Conservation (phyloP, 2,797 vertebrate genomes). For the Sebastes paucispinis region DNA sequence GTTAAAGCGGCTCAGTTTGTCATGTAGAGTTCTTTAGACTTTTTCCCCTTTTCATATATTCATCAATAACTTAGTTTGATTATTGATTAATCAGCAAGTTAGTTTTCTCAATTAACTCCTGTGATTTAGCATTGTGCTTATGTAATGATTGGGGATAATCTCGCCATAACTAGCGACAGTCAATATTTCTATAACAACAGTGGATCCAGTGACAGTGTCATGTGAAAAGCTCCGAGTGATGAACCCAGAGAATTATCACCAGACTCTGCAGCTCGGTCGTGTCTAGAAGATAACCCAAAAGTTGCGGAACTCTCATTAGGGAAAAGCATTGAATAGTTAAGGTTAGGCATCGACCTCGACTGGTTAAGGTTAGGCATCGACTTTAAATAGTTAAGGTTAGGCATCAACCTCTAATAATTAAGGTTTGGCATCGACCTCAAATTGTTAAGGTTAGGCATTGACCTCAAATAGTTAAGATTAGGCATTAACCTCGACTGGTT, state of each 20-base stretch:
- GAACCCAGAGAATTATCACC: background rate
- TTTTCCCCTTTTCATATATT: background rate
- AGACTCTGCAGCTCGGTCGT: too few relatives aligned
- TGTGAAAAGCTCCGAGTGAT: too few relatives aligned
- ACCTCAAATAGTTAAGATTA: too few relatives aligned
- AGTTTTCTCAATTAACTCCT: background rate
- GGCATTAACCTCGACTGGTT: too few relatives aligned
- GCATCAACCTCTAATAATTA: rapidly evolving
- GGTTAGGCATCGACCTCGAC: too few relatives aligned
- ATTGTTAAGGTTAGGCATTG: too few relatives aligned
- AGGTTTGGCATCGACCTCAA: rapidly evolving
- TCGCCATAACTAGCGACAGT: too few relatives aligned
- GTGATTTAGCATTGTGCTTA: background rate
- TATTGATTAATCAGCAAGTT: background rate
- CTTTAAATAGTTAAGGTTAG: rapidly evolving
- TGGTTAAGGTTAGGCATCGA: too few relatives aligned
- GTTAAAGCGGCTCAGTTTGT: slow-evolving; percentile 15
- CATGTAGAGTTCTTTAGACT: slow-evolving; percentile 18
- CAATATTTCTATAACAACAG: background rate
- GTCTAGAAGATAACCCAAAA: too few relatives aligned
- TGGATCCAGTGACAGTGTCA: background rate
- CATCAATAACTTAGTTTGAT: background rate
- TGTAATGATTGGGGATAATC: background rate
- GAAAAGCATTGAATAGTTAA: too few relatives aligned
- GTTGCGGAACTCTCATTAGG: too few relatives aligned